Evolutionary conservation across 1,140 invertebrate species (phyloP).

Genomic region (Anoplophora glabripennis): DNA sequence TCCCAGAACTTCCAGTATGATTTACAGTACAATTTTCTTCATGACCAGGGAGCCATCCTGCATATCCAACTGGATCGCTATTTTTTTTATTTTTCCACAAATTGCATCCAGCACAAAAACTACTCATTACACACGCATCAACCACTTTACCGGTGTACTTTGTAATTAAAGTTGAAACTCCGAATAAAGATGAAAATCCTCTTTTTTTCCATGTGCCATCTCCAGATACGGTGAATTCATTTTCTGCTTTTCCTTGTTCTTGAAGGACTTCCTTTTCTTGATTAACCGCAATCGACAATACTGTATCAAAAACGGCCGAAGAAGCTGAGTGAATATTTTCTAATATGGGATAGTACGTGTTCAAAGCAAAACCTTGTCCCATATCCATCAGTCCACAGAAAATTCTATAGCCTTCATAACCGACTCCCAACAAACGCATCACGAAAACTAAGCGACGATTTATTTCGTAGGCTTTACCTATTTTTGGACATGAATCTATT

Average conservation of each 20-base stretch:
- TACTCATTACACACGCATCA: slow-evolving; percentile 31
- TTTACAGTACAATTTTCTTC: slow-evolving; percentile 28
- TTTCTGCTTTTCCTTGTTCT: slow-evolving; percentile 15
- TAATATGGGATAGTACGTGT: slow-evolving; percentile 20
- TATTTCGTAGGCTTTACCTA: slow-evolving; percentile 33
- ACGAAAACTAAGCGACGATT: slow-evolving; percentile 31
- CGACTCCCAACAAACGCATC: slow-evolving; percentile 26
- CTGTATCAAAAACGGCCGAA: neutral
- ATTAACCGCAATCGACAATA: slow-evolving; percentile 5
- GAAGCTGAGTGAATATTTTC: slow-evolving; percentile 13
- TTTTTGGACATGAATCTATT: slow-evolving; percentile 24
- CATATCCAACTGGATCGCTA: slow-evolving; percentile 20
- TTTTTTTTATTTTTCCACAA: slow-evolving; percentile 23
- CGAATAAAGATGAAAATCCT: slow-evolving; percentile 36
- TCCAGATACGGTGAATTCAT: slow-evolving; percentile 29
- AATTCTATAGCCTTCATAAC: slow-evolving; percentile 16
- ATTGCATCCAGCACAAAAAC: slow-evolving; percentile 28
- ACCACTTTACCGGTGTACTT: slow-evolving; percentile 35
- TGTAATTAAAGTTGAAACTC: slow-evolving; percentile 29
- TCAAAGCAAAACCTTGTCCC: neutral
- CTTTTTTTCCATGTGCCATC: slow-evolving; percentile 36
- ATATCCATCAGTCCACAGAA: slow-evolving; percentile 35
- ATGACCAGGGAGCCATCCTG: slow-evolving; percentile 27
- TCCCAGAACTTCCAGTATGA: slow-evolving; percentile 32
- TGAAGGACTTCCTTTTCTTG: slow-evolving; percentile 13